A percentile compares a stretch with the other conserved stretches of the same genome.
These are phyloP conservation scores for Pinctada fucata DNA, from an alignment of 2,888 invertebrate genomes.

Conservation along the genomic window DNA sequence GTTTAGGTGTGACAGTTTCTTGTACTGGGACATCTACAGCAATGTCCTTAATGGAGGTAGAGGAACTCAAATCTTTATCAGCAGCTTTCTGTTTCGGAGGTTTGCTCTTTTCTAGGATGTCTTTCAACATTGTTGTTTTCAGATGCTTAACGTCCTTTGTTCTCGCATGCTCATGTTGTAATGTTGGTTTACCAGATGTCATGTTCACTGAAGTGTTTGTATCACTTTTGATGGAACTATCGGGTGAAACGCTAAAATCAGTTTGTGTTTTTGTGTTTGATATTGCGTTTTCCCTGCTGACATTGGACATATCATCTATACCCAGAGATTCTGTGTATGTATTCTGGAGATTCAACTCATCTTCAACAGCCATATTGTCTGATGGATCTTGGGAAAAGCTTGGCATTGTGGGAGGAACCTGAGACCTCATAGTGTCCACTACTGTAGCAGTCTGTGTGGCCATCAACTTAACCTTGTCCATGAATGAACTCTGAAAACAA, in stretches of 20 bases:
- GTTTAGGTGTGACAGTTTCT: constrained; percentile 5
- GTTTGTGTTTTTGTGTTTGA: not conserved
- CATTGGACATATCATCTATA: not conserved
- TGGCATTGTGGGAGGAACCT: not conserved
- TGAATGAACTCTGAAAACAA: constrained; percentile 54
- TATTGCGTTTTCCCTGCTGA: not conserved
- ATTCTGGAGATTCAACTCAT: constrained; percentile 22
- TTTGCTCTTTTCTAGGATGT: constrained; percentile 25
- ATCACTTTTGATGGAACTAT: not conserved
- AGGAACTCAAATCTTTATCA: not conserved
- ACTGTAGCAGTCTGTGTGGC: constrained; percentile 54
- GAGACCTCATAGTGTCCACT: constrained; percentile 43
- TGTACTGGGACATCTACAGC: not conserved
- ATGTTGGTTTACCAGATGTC: not conserved
- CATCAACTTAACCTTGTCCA: constrained; percentile 53
- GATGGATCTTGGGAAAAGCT: not conserved
- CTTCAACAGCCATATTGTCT: not conserved
- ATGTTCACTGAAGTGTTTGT: not conserved
- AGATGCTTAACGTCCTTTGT: not conserved
- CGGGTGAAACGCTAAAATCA: not conserved
- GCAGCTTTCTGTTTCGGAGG: not conserved
- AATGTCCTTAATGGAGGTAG: not conserved
- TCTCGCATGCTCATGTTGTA: not conserved
- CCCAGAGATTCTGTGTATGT: not conserved
- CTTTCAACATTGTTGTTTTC: constrained; percentile 17